These are phyloP conservation scores for Trichonephila clavipes DNA, from an alignment of 1,140 invertebrate species.

Conservation along the genomic window DNA sequence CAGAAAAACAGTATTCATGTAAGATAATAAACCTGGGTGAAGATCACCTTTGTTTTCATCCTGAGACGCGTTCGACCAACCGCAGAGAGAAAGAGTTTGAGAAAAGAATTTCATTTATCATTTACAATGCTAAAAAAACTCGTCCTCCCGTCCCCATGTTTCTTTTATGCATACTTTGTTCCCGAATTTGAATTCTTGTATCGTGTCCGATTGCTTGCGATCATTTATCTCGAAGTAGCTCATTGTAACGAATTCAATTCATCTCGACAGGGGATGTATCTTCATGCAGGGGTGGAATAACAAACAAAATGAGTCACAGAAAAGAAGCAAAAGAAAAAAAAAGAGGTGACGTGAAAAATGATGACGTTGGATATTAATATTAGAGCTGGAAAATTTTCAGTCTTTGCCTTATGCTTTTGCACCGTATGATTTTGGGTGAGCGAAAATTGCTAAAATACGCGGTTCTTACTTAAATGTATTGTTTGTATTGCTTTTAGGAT, in stretches of 20 bases:
- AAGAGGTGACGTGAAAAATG: too few species aligned
- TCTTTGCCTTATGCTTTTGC: too few species aligned
- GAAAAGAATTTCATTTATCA: neutral
- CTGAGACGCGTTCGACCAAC: neutral
- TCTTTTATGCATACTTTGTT: conserved; percentile 13
- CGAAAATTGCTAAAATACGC: too few species aligned
- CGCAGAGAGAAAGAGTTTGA: neutral
- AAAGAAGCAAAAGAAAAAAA: neutral
- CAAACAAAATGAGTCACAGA: neutral
- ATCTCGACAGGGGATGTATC: neutral
- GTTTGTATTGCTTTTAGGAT: too few species aligned
- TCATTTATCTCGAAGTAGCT: conserved; percentile 22
- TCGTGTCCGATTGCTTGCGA: neutral
- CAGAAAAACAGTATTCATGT: neutral
- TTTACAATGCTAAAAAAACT: neutral
- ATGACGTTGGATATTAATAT: too few species aligned
- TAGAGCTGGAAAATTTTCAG: too few species aligned
- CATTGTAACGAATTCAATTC: conserved; percentile 38
- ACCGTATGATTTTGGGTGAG: too few species aligned
- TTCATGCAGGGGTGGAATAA: neutral
- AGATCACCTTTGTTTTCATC: neutral
- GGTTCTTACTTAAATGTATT: too few species aligned
- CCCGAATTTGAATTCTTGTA: neutral
- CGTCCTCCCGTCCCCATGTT: neutral
- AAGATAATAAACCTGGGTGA: neutral